These are phyloP conservation scores for fruit fly (Drosophila melanogaster) DNA, from an alignment of 1,140 invertebrate species.

Conservation along the genomic window DNA sequence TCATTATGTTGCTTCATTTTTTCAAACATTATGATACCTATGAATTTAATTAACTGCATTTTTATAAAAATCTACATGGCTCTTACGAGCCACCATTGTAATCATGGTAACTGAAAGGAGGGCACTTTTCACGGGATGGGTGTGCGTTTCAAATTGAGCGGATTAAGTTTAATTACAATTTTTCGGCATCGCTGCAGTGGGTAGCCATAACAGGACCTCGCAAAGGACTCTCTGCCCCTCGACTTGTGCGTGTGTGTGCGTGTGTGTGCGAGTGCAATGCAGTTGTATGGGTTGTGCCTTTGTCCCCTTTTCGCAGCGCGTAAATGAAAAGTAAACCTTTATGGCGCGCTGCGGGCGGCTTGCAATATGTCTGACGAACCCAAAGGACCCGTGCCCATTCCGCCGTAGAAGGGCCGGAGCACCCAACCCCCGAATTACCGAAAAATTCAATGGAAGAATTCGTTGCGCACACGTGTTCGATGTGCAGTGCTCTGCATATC, in stretches of 20 bases:
- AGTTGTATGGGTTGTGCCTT: slow-evolving; percentile 72
- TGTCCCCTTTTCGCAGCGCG: slow-evolving; percentile 51
- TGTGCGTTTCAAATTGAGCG: slow-evolving; percentile 84
- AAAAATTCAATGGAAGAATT: slow-evolving; percentile 36
- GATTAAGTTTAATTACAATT: slow-evolving; percentile 84
- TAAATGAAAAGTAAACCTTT: slow-evolving; percentile 80
- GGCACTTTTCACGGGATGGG: slow-evolving; percentile 21
- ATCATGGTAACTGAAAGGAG: no score
- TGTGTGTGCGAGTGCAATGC: slow-evolving; percentile 29
- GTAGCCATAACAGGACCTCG: background rate
- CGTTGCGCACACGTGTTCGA: slow-evolving; percentile 73
- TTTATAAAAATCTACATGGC: no score
- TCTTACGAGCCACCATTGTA: no score
- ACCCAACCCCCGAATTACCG: slow-evolving; percentile 4
- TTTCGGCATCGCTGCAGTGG: slow-evolving; percentile 46
- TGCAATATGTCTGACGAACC: slow-evolving; percentile 17
- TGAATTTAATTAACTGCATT: no score
- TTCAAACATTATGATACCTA: no score
- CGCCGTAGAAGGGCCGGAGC: background rate
- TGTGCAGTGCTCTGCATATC: slow-evolving; percentile 31
- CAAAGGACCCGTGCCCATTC: slow-evolving; percentile 16
- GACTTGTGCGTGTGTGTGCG: background rate
- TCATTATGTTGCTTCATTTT: no score
- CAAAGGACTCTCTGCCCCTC: background rate
- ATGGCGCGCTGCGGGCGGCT: slow-evolving; percentile 64